Percentiles rank a stretch among this genome's conserved stretches.
Evolutionary conservation across 2,888 invertebrate genomes (phyloP).

Genomic region (Drosophila subsilvestris): DNA sequence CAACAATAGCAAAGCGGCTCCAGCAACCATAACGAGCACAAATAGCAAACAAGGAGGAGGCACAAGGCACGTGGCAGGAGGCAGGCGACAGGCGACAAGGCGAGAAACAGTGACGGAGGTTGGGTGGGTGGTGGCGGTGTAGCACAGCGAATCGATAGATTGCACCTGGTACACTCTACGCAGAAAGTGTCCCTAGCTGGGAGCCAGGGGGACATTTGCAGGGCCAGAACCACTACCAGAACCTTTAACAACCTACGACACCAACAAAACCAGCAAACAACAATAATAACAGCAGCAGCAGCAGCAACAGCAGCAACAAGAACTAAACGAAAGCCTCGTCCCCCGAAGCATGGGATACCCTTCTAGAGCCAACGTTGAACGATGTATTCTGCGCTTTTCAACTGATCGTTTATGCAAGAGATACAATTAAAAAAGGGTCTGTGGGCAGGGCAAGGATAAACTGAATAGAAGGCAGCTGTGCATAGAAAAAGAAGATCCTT

Average conservation of each 20-base stretch:
- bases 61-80: background rate
- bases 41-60: slow-evolving; percentile 53
- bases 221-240: slow-evolving; percentile 30
- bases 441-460: too few species aligned
- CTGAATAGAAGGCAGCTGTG: too few species aligned
- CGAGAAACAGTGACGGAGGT: slow-evolving; percentile 7
- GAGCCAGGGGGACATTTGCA: slow-evolving; percentile 37
- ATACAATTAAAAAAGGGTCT: too few species aligned
- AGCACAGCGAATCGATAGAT: slow-evolving; percentile 73
- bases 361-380: background rate
- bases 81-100: slow-evolving; percentile 13
- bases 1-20: slow-evolving; percentile 56
- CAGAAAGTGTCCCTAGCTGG: slow-evolving; percentile 65
- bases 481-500: too few species aligned
- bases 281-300: slow-evolving; percentile 36
- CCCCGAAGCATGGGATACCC: background rate
- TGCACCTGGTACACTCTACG: slow-evolving; percentile 73
- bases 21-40: slow-evolving; percentile 70
- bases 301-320: slow-evolving; percentile 26
- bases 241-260: slow-evolving; percentile 72
- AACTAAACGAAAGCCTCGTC: slow-evolving; percentile 1
- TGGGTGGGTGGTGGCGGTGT: too few species aligned
- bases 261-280: slow-evolving; percentile 58
- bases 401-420: too few species aligned
- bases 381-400: too few species aligned